A percentile compares a stretch with the other conserved stretches of the same genome.
Conservation (phyloP, 1,140 invertebrate species). For the Parasteatoda tepidariorum region DNA sequence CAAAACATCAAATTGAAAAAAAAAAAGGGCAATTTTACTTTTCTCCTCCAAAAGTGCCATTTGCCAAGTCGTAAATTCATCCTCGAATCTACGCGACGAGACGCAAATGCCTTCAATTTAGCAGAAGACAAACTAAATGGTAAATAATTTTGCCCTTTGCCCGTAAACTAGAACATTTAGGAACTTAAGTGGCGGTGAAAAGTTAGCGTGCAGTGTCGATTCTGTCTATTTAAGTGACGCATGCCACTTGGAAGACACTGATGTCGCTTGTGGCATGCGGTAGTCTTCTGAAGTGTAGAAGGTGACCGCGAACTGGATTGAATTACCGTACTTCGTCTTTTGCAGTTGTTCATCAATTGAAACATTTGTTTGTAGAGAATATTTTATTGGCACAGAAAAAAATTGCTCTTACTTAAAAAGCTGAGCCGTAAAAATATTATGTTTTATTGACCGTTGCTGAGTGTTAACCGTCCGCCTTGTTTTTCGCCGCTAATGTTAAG, state of each 20-base stretch:
- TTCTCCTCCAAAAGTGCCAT: constrained; percentile 2
- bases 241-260: constrained; percentile 7
- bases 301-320: too few species aligned
- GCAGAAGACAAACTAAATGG: constrained; percentile 6
- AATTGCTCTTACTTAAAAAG: too few species aligned
- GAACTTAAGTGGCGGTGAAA: constrained; percentile 19
- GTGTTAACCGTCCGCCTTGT: too few species aligned
- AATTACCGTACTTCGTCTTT: too few species aligned
- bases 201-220: constrained; percentile 42
- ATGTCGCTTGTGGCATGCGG: too few species aligned
- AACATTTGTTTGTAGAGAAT: too few species aligned
- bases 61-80: constrained; percentile 31
- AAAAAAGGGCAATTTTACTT: constrained; percentile 5
- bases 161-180: constrained; percentile 34
- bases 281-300: too few species aligned
- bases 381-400: too few species aligned
- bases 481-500: too few species aligned
- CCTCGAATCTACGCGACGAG: neutral
- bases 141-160: constrained; percentile 38
- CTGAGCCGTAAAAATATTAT: too few species aligned
- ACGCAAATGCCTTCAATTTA: constrained; percentile 12
- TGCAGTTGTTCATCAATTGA: too few species aligned
- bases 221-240: constrained; percentile 12
- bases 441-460: too few species aligned
- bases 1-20: constrained; percentile 1